A percentile compares a stretch with the other conserved stretches of the same genome.
phyloP scores from a whole-genome alignment of 2,888 invertebrate genomes.

The Drosophila borborema region DNA sequence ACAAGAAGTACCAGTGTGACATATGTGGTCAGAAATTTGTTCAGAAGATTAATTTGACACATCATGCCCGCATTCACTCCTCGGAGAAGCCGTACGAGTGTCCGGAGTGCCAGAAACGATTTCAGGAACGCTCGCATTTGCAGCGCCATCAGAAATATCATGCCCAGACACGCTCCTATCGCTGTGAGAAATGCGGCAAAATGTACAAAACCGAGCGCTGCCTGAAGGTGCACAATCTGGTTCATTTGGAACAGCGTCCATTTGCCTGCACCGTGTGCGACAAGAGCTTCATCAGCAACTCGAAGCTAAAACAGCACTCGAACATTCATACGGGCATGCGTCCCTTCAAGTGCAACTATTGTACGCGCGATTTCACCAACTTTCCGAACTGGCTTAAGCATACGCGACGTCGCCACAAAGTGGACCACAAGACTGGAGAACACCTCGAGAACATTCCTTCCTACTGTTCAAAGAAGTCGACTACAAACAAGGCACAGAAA shows the following conservation, averaged over 20 bases:
- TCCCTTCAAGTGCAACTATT: constrained; percentile 87
- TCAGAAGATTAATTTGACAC: constrained; percentile 85
- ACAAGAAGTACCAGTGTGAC: constrained; percentile 85
- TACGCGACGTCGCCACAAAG: constrained; percentile 86
- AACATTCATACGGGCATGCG: constrained; percentile 87
- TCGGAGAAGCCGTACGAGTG: constrained; percentile 84
- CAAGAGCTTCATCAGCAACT: constrained; percentile 87
- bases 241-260: constrained; percentile 86
- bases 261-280: constrained; percentile 86
- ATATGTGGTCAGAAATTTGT: constrained; percentile 85
- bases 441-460: constrained; percentile 84
- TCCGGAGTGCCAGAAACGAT: constrained; percentile 84
- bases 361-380: constrained; percentile 87
- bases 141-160: constrained; percentile 85
- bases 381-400: constrained; percentile 88
- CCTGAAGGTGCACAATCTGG: constrained; percentile 87
- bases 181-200: constrained; percentile 85
- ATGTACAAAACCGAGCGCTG: constrained; percentile 87
- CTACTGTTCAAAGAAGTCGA: constrained; percentile 84
- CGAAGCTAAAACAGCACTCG: constrained; percentile 87
- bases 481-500: constrained; percentile 70
- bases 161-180: constrained; percentile 83
- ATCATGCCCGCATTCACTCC: constrained; percentile 84
- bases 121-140: constrained; percentile 85
- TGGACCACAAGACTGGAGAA: constrained; percentile 85